These are phyloP conservation scores for Hippoglossus hippoglossus DNA, from an alignment of 2,797 vertebrate species.

Conservation along the genomic window DNA sequence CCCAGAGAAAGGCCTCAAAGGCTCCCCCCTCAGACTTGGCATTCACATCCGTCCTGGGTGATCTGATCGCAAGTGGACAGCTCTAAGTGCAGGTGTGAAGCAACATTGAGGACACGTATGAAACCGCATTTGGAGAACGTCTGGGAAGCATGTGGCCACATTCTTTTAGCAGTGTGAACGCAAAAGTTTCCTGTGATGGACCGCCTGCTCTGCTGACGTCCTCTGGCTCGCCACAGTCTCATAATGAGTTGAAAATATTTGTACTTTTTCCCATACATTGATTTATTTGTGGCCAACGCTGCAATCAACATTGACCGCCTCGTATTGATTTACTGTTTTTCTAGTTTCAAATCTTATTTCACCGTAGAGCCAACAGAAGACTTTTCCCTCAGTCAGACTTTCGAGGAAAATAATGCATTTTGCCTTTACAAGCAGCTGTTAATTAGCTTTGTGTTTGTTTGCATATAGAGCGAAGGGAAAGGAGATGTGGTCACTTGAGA, in stretches of 20 bases:
- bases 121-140: not conserved
- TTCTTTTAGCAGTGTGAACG: not conserved
- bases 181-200: not conserved
- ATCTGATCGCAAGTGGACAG: not conserved
- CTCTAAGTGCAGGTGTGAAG: not conserved
- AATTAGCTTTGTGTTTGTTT: too few relatives aligned
- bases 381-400: not conserved
- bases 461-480: not conserved
- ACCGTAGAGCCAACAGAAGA: too few relatives aligned
- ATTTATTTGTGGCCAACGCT: not conserved
- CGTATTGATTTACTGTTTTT: too few relatives aligned
- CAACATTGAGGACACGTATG: not conserved
- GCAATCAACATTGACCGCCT: not conserved
- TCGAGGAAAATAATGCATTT: not conserved
- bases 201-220: not conserved
- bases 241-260: not conserved
- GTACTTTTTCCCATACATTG: not conserved
- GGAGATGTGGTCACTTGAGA: not conserved
- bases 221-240: not conserved
- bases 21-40: not conserved
- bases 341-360: too few relatives aligned
- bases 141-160: not conserved
- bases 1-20: constrained; percentile 40
- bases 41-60: not conserved
- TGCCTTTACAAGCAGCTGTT: not conserved